These are phyloP conservation scores for Alethe castanea DNA, from an alignment of 2,113 vertebrate species.

Conservation along the genomic window DNA sequence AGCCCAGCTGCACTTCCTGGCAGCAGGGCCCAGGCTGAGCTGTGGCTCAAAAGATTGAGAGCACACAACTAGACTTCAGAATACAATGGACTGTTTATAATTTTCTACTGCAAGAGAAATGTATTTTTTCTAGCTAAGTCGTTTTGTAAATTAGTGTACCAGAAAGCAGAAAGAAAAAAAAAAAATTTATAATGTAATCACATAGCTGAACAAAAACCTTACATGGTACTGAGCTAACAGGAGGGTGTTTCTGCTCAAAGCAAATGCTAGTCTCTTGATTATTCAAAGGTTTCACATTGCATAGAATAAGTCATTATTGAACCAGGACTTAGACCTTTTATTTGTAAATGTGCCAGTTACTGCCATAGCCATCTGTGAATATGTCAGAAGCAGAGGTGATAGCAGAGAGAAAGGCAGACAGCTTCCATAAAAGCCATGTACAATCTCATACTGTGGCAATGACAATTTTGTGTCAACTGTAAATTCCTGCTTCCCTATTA, in stretches of 20 bases:
- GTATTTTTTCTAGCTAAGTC: background rate
- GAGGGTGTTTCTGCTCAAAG: background rate
- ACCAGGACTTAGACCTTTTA: background rate
- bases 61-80: background rate
- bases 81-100: background rate
- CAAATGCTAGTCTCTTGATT: background rate
- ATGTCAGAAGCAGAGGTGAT: background rate
- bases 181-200: background rate
- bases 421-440: background rate
- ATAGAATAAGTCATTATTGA: background rate
- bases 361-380: rapidly evolving
- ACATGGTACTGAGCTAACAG: background rate
- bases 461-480: background rate
- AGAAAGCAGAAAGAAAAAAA: background rate
- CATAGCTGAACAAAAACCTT: background rate
- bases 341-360: background rate
- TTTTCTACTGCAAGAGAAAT: background rate
- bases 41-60: background rate
- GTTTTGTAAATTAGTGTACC: background rate
- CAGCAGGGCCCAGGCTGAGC: too few relatives aligned
- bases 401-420: background rate
- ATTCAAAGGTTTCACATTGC: background rate
- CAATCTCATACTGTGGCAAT: background rate
- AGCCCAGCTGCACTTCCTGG: too few relatives aligned
- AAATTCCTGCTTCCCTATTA: background rate